phyloP scores from a whole-genome alignment of 2,888 invertebrate genomes.

The Anoncus sp. region DNA sequence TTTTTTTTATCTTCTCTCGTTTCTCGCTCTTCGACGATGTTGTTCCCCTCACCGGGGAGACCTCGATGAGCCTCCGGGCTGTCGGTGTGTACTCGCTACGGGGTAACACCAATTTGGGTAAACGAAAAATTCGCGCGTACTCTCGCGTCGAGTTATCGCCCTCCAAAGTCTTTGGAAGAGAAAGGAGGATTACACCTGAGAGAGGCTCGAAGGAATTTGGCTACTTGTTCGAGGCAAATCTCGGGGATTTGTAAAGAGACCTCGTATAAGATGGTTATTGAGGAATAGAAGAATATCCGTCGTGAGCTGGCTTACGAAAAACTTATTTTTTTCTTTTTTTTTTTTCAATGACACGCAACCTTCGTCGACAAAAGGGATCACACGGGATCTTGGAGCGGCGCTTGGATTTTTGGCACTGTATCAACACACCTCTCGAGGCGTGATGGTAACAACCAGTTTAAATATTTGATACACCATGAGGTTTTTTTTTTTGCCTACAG shows the following conservation, averaged over 20 bases:
- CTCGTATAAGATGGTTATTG: constrained; percentile 32
- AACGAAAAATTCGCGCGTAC: constrained; percentile 47
- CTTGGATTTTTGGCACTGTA: constrained; percentile 3
- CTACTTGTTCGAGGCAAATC: constrained; percentile 43
- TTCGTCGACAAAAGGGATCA: constrained; percentile 32
- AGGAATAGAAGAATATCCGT: constrained; percentile 17
- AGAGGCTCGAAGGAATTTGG: constrained; percentile 37
- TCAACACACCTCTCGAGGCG: constrained; percentile 40
- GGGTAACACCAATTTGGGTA: constrained; percentile 41
- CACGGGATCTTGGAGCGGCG: constrained; percentile 29
- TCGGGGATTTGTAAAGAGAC: constrained; percentile 52
- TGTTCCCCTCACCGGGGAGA: constrained; percentile 33
- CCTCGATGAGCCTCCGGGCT: constrained; percentile 52
- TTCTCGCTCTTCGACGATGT: constrained; percentile 5
- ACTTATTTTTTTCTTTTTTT: too few species aligned
- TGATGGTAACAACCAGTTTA: constrained; percentile 36
- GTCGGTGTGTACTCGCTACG: constrained; percentile 22
- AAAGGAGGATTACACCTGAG: constrained; percentile 37
- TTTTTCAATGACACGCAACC: too few species aligned
- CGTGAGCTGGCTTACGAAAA: constrained; percentile 44
- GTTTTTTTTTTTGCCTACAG: neutral
- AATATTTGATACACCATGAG: neutral
- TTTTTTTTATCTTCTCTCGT: constrained; percentile 8
- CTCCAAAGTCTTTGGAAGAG: neutral
- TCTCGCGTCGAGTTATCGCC: constrained; percentile 27